phyloP scores from a whole-genome alignment of 2,113 vertebrate genomes.

The Cyprinodon brontotheroides region DNA sequence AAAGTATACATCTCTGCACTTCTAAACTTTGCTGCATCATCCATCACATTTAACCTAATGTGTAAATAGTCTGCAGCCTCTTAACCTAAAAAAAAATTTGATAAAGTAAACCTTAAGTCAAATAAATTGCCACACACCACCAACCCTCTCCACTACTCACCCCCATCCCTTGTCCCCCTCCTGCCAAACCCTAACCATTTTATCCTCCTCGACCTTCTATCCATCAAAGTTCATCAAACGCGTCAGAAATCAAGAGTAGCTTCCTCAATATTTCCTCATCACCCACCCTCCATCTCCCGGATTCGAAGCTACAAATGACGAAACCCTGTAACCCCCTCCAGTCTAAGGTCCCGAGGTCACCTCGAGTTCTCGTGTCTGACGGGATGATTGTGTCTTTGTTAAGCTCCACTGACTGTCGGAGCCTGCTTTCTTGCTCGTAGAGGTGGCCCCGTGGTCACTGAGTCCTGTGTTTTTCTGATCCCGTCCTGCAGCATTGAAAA shows the following conservation, averaged over 20 bases:
- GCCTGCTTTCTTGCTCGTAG: slow-evolving; percentile 29
- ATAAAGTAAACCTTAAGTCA: slow-evolving; percentile 71
- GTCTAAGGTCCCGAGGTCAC: slow-evolving; percentile 52
- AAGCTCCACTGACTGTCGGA: slow-evolving; percentile 54
- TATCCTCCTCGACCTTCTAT: slow-evolving; percentile 69
- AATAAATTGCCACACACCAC: slow-evolving; percentile 69
- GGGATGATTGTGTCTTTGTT: slow-evolving; percentile 60
- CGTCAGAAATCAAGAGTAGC: slow-evolving; percentile 76
- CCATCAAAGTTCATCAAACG: slow-evolving; percentile 72
- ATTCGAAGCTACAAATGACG: slow-evolving; percentile 39
- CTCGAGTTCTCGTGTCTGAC: slow-evolving; percentile 42
- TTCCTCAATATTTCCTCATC: slow-evolving; percentile 75
- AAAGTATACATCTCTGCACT: slow-evolving; percentile 50
- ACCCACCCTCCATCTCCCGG: slow-evolving; percentile 28
- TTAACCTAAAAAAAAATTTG: slow-evolving; percentile 41
- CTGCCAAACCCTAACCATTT: slow-evolving; percentile 47
- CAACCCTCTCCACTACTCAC: slow-evolving; percentile 13
- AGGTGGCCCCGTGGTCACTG: slow-evolving; percentile 59
- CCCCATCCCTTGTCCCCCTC: slow-evolving; percentile 11
- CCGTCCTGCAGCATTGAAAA: slow-evolving; percentile 73
- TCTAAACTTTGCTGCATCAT: slow-evolving; percentile 28
- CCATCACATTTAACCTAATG: slow-evolving; percentile 19
- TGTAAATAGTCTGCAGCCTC: slow-evolving; percentile 31
- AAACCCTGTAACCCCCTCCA: slow-evolving; percentile 30
- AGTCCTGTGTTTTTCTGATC: slow-evolving; percentile 70